Percentiles rank a stretch among this genome's conserved stretches.
Conservation (phyloP, 1,140 invertebrate genomes). For the Leguminivora glycinivorella region DNA sequence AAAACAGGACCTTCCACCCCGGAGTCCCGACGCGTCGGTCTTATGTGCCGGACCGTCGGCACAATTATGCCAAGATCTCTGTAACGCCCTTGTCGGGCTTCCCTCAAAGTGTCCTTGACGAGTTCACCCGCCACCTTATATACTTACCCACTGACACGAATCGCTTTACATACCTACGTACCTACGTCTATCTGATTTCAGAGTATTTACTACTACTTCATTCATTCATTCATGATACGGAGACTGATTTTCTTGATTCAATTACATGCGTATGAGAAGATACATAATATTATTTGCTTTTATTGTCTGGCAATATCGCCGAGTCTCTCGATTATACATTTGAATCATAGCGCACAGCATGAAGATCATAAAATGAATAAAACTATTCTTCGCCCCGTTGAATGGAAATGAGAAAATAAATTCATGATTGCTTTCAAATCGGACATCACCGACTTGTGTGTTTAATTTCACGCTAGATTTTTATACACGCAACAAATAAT, state of each 20-base stretch:
- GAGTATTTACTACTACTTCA: slow-evolving; percentile 48
- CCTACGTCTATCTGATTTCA: slow-evolving; percentile 50
- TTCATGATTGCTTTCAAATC: slow-evolving; percentile 24
- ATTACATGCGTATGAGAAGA: slow-evolving; percentile 8
- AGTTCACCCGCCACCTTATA: slow-evolving; percentile 56
- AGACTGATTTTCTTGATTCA: slow-evolving; percentile 16
- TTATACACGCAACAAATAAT: slow-evolving; percentile 3
- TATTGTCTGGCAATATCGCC: not conserved
- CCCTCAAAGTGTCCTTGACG: slow-evolving; percentile 60
- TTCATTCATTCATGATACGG: slow-evolving; percentile 54
- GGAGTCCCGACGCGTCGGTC: slow-evolving; percentile 33
- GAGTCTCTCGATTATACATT: not conserved
- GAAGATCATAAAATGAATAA: not conserved
- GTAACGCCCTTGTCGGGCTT: slow-evolving; percentile 51
- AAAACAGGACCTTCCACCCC: slow-evolving; percentile 75
- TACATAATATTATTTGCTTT: not conserved
- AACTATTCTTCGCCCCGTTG: not conserved
- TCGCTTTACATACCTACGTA: slow-evolving; percentile 50
- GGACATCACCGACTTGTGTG: slow-evolving; percentile 23
- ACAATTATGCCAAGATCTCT: slow-evolving; percentile 40
- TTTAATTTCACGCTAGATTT: slow-evolving; percentile 43
- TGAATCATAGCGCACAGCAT: slow-evolving; percentile 15
- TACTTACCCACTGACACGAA: slow-evolving; percentile 58
- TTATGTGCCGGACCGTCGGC: slow-evolving; percentile 30
- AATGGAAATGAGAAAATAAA: slow-evolving; percentile 15